phyloP scores from a whole-genome alignment of 2,888 invertebrate genomes.

The Dyspetes luteomarginatus region DNA sequence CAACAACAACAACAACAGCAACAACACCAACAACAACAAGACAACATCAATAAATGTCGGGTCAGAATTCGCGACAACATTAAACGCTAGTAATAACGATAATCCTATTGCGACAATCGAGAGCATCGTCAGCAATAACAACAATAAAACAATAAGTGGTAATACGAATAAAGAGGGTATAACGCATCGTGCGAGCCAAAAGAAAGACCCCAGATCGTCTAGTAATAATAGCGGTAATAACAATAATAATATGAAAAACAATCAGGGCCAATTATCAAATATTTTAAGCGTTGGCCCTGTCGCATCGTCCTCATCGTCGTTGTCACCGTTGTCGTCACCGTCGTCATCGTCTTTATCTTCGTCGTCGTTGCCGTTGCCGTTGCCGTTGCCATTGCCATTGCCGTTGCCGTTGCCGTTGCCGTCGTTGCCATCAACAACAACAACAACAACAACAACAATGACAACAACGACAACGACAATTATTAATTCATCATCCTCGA shows the following conservation, averaged over 20 bases:
- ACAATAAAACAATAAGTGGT: constrained; percentile 80
- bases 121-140: constrained; percentile 77
- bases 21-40: constrained; percentile 70
- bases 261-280: constrained; percentile 55
- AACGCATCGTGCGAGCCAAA: constrained; percentile 82
- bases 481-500: constrained; percentile 68
- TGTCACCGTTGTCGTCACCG: constrained; percentile 62
- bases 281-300: constrained; percentile 68
- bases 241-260: constrained; percentile 65
- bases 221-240: constrained; percentile 80
- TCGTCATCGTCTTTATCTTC: too few relatives aligned
- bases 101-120: constrained; percentile 78
- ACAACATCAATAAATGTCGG: constrained; percentile 76
- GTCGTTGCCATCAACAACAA: too few relatives aligned
- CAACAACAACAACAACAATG: too few relatives aligned
- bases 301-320: constrained; percentile 65
- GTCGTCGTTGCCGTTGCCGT: too few relatives aligned
- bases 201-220: constrained; percentile 81
- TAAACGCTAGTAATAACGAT: constrained; percentile 79
- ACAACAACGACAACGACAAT: constrained; percentile 67
- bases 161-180: constrained; percentile 80
- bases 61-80: constrained; percentile 73
- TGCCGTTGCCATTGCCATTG: too few relatives aligned
- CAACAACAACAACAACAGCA: constrained; percentile 73
- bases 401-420: too few relatives aligned